Evolutionary conservation across 1,140 invertebrate genomes (phyloP), one percentile per base, ranked within the genome.

Genomic region (Pseudomyrmex flavicornis): DNA sequence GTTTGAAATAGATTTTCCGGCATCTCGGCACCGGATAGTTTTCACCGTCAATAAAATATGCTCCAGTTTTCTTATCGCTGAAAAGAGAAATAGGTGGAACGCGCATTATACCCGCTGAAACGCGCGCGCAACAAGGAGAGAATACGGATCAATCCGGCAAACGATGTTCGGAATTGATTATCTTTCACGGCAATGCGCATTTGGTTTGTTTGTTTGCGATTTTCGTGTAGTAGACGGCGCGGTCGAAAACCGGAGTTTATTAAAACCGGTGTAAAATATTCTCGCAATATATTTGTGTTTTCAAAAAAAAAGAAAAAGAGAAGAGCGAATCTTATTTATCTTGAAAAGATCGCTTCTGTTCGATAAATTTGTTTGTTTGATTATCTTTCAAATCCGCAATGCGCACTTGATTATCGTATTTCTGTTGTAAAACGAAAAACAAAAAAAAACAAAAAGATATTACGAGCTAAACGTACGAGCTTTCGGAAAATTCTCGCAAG

Each of bases 1-100:
- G 70, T 63, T 52, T 44, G 58, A 74, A 74, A 82, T 82, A 82
- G 50, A 82, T 82, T 74, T 73, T 8, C 56, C 46, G 15, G 44
- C 56, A 82, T 82, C 68, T 73, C 46, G 26, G 61, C 61, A 48
- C 35, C 35, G 17, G 46, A 56, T 46, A 79, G 52, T 79, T 79
- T 79, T 79, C 76, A 59, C 15, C 26, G 52, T 72, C 69, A 58
- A 58, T 72, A 72, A 72, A 72, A 26, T 44, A 56, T 77, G 17
- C 52, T 46, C 17, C 52, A 70, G 76, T 70, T 79, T 70, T 58
- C 52, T 79, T 79, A 79, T 58, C 15, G 20, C 20, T 26, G 26
- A 69, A 66, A 69, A 69, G 35, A 65, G 17, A 79, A 79, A 59
- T 79, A 35, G 35, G 22, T 69, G 52, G 35, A 69, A 69, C 35